Conservation (phyloP, 2,888 invertebrate genomes). For the Drosophila siamana region DNA sequence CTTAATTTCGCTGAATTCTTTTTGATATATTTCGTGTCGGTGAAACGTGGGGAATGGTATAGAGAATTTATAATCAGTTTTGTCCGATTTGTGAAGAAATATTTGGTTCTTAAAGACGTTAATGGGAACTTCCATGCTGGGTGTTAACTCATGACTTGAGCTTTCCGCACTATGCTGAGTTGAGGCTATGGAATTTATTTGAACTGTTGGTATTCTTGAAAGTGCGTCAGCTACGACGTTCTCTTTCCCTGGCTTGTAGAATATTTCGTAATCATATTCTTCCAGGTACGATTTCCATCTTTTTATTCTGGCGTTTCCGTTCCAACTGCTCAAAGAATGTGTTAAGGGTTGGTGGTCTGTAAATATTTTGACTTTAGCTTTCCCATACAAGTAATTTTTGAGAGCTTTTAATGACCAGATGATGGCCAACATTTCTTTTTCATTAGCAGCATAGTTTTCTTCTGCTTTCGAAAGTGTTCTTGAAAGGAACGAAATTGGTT, state of each 20-base stretch:
- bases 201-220: conserved; percentile 13
- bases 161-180: conserved; percentile 47
- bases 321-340: too few species aligned
- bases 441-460: too few species aligned
- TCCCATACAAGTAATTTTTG: too few species aligned
- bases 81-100: conserved; percentile 15
- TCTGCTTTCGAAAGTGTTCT: too few species aligned
- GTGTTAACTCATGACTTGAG: conserved; percentile 33
- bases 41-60: conserved; percentile 27
- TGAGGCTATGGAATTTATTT: conserved; percentile 31
- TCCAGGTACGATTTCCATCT: too few species aligned
- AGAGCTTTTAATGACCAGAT: too few species aligned
- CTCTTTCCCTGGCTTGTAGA: conserved; percentile 73
- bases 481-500: too few species aligned
- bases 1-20: too few species aligned
- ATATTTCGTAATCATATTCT: conserved; percentile 54
- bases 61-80: conserved; percentile 4
- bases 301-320: too few species aligned
- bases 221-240: conserved; percentile 56
- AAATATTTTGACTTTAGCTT: too few species aligned
- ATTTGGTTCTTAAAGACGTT: conserved; percentile 53
- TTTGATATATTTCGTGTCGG: conserved; percentile 5
- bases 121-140: conserved; percentile 39
- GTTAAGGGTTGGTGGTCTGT: too few species aligned
- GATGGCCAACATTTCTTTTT: too few species aligned